These are phyloP conservation scores for Chorisops tibialis DNA, from an alignment of 2,888 invertebrate genomes.

Conservation along the genomic window DNA sequence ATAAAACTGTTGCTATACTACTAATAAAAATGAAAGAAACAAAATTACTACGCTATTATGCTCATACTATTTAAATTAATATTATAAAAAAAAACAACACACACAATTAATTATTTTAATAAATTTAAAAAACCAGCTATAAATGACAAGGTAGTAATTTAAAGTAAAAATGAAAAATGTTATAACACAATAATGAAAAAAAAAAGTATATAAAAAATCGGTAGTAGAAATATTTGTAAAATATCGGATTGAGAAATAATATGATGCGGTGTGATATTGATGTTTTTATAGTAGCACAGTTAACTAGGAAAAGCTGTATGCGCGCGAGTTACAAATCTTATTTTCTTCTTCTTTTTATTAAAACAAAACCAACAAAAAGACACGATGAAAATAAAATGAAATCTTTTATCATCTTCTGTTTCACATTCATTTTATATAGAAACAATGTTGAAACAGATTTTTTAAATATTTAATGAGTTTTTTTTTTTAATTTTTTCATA, in stretches of 20 bases:
- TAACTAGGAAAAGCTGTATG: slow-evolving; percentile 11
- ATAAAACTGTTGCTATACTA: slow-evolving; percentile 16
- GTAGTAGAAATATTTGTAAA: too few species aligned
- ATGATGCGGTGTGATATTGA: slow-evolving; percentile 1
- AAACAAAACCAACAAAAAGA: slow-evolving; percentile 2
- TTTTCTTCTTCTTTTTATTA: neutral
- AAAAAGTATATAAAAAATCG: too few species aligned
- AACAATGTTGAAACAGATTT: slow-evolving; percentile 22
- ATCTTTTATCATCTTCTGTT: neutral
- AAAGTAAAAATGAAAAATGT: too few species aligned
- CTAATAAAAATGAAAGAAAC: slow-evolving; percentile 8
- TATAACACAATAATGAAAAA: too few species aligned
- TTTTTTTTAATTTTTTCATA: too few species aligned
- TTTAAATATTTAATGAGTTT: slow-evolving; percentile 2
- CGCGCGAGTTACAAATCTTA: neutral
- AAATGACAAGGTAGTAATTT: too few species aligned
- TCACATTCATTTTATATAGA: slow-evolving; percentile 23
- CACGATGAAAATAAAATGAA: neutral
- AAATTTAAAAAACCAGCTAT: slow-evolving; percentile 2
- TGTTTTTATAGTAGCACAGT: slow-evolving; percentile 12
- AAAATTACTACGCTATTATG: slow-evolving; percentile 9
- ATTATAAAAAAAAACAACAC: slow-evolving; percentile 1
- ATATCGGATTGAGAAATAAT: neutral
- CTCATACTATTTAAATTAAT: slow-evolving; percentile 11
- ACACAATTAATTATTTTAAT: slow-evolving; percentile 17